phyloP scores from a whole-genome alignment of 1,140 invertebrate species.

The Argopecten irradians region DNA sequence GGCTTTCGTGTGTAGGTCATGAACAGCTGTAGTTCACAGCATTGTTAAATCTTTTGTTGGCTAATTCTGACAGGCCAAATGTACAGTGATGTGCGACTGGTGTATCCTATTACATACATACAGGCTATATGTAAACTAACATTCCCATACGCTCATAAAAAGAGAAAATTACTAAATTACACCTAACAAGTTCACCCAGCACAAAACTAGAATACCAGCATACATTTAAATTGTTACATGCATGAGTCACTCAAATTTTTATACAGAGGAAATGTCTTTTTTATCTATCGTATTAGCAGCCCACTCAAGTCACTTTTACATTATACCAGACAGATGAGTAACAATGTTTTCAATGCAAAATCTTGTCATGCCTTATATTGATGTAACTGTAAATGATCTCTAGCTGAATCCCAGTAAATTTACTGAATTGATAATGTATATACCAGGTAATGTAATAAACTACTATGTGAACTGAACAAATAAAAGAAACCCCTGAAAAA shows the following conservation, averaged over 20 bases:
- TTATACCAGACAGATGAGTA: too few species aligned
- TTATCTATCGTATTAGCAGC: too few species aligned
- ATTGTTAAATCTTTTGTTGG: not conserved
- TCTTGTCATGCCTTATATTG: too few species aligned
- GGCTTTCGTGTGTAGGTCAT: not conserved
- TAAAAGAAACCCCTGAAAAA: not conserved
- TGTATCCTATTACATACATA: slow-evolving; percentile 14
- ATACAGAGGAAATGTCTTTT: not conserved
- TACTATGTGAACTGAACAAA: not conserved
- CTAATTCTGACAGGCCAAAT: slow-evolving; percentile 4
- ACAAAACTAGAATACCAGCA: not conserved
- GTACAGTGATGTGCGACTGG: not conserved
- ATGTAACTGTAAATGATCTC: too few species aligned
- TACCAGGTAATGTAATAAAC: not conserved
- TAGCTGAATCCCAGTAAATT: too few species aligned
- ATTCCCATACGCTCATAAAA: not conserved
- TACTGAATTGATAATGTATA: not conserved
- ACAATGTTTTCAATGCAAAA: too few species aligned
- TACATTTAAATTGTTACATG: slow-evolving; percentile 23
- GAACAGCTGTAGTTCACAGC: not conserved
- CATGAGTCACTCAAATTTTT: not conserved
- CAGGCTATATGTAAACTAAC: not conserved
- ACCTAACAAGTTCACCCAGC: not conserved
- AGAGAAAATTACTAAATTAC: not conserved
- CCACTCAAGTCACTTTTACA: too few species aligned